These are phyloP conservation scores for Lysandra coridon DNA, from an alignment of 2,888 invertebrate species.

Conservation along the genomic window DNA sequence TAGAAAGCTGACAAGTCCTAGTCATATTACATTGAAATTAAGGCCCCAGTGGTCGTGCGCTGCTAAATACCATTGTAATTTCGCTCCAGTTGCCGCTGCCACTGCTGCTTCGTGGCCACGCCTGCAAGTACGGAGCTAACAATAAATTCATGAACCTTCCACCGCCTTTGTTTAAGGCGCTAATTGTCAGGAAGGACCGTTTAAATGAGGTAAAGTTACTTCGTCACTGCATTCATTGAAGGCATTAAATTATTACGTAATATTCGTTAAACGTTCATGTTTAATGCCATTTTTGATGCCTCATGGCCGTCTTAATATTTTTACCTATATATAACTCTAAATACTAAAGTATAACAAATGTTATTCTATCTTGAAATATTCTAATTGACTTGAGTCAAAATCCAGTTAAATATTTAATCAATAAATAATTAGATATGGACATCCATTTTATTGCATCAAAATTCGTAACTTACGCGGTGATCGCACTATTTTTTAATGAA, in stretches of 20 bases:
- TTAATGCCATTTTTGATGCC: conserved; percentile 2
- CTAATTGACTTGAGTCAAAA: too few species aligned
- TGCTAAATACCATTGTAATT: not conserved
- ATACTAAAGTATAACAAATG: too few species aligned
- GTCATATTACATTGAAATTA: too few species aligned
- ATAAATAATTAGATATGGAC: too few species aligned
- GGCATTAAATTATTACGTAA: conserved; percentile 35
- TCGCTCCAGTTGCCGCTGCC: not conserved
- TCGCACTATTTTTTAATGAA: too few species aligned
- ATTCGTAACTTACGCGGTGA: too few species aligned
- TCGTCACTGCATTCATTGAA: conserved; percentile 47
- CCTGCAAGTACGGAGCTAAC: conserved; percentile 48
- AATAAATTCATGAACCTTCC: conserved; percentile 73
- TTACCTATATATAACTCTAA: too few species aligned
- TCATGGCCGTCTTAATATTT: too few species aligned
- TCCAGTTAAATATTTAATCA: too few species aligned
- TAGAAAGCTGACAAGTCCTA: too few species aligned
- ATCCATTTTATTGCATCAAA: too few species aligned
- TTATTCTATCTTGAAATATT: too few species aligned
- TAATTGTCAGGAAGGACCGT: conserved; percentile 74
- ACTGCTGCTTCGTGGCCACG: not conserved
- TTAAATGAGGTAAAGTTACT: conserved; percentile 60
- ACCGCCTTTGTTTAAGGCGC: conserved; percentile 64
- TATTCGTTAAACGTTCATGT: not conserved
- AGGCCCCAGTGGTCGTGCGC: not conserved